Base-by-base conservation (phyloP, 2,888 invertebrate species). In the Pseudococcus jackbeardsleyi region DNA sequence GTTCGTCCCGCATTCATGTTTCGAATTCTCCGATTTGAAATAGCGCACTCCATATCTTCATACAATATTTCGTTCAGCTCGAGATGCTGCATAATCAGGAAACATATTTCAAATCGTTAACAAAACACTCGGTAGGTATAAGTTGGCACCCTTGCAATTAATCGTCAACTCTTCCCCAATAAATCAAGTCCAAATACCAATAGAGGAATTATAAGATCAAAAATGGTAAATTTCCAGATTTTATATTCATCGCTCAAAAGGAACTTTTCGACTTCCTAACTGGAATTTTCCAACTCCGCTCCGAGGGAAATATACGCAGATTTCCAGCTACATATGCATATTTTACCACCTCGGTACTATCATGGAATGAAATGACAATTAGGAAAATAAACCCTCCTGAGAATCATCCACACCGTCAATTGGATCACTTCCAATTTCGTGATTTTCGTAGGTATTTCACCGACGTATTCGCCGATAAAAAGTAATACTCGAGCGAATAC, bases 381-480 rank as follows among this genome's bases (percentile, higher is more conserved):
- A 22, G 22, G 64, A 19, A 64, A 64, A 64, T 64, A 64, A 64
- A 22, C 9, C 11, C 19, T 64, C 64, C 0, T 22, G 9, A 22
- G 12, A 64, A 64, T 22, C 7, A 42, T 8, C 42, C 64, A 64
- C 64, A 64, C 9, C 22, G 22, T 64, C 64, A 64, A 64, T 64
- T 22, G 64, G 64, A 64, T 64, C 22, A 64, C 9, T 64, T 64
- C 64, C 64, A 64, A 64, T 22, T 64, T 64, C 64, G 22, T 64
- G 64, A 22, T 64, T 54, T 54, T 54, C 17, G 54, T 54, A 33
- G 26, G 26, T 33, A 17, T 54, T 54, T 54, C n/a, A 5, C 4
- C n/a, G n/a, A 54, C 12, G 8, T 8, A 64, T 3, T 5, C 26
- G 0, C 64, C 9, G 64, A 64, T 22, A 22, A 64, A 64, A 64